Evolutionary conservation across 2,888 invertebrate genomes (phyloP), one percentile per base, ranked within the genome.

Genomic region (Euplexia lucipara): DNA sequence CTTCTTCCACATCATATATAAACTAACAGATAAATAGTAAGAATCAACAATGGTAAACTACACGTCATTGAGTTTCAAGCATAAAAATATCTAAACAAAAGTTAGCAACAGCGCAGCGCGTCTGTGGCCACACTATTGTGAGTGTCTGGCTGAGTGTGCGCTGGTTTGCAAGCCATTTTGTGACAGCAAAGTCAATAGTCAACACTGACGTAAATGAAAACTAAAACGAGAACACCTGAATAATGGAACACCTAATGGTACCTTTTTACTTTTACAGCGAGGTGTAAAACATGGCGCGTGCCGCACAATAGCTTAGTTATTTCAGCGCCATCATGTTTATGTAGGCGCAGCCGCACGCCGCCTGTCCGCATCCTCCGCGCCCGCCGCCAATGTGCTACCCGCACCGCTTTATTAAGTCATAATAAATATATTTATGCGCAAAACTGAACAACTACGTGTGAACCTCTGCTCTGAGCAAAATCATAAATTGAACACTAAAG

Each of bases 171-270:
- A 37, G 26, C 14, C 35, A 42, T 72, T 49, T 26, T 42, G 62
- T 59, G 41, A 70, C 48, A 4, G 30, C 47, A 44, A 39, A 64
- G 64, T 60, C 70, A 70, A 75, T 52, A 56, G 58, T 57, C 51
- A 51, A 54, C 51, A 30, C 37, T 59, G 44, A 54, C 44, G 26
- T 53, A 69, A 44, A 59, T 63, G 54, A 32, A 60, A 61, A 44
- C 61, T 61, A 63, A 69, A 70, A 48, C 56, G 37, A 64, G 64
- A 45, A 45, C 54, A 52, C 59, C 48, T 64, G 70, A 48, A 42
- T 60, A 70, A 60, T 63, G 26, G 44, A 70, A 74, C 60, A 60
- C 56, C n/a, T n/a, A n/a, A n/a, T n/a, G n/a, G n/a, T n/a, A n/a
- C n/a, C 49, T 68, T 52, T 73, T 53, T 34, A 53, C 44, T 59